phyloP scores from a whole-genome alignment of 1,140 invertebrate genomes.

The Agrypnia vestita region DNA sequence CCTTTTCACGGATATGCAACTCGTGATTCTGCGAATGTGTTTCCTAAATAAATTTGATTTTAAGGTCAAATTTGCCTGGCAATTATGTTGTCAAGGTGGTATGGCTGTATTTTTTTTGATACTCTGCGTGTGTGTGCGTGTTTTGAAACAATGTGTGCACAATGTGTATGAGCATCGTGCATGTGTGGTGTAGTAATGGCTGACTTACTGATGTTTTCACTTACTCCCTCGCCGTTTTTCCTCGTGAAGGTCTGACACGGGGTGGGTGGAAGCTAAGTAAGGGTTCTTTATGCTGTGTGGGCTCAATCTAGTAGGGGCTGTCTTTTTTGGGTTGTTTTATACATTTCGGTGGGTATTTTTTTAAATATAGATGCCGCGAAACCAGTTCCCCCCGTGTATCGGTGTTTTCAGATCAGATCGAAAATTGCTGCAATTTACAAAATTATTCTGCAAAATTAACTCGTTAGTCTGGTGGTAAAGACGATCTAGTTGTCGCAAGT shows the following conservation, averaged over 20 bases:
- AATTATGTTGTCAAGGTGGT: constrained; percentile 15
- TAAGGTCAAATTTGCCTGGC: constrained; percentile 24
- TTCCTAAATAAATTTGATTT: constrained; percentile 8
- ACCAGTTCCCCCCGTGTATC: too few relatives aligned
- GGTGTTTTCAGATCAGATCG: too few relatives aligned
- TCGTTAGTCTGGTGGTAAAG: too few relatives aligned
- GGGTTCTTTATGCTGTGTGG: background rate
- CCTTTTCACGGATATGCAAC: constrained; percentile 10
- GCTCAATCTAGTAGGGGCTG: background rate
- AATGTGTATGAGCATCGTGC: constrained; percentile 14
- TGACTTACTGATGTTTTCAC: constrained; percentile 17
- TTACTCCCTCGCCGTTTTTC: background rate
- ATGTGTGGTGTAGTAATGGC: constrained; percentile 29
- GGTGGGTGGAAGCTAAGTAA: background rate
- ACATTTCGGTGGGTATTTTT: background rate
- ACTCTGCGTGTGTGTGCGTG: background rate
- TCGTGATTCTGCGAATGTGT: constrained; percentile 12
- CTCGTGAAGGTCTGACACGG: background rate
- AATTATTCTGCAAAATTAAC: too few relatives aligned
- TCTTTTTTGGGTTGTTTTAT: background rate
- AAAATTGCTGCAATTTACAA: too few relatives aligned
- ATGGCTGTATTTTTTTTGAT: background rate
- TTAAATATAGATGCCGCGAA: too few relatives aligned
- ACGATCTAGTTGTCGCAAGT: too few relatives aligned
- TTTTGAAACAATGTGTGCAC: constrained; percentile 21